These are phyloP conservation scores for Crotalus tigris DNA, from an alignment of 2,113 vertebrate species.

Conservation along the genomic window DNA sequence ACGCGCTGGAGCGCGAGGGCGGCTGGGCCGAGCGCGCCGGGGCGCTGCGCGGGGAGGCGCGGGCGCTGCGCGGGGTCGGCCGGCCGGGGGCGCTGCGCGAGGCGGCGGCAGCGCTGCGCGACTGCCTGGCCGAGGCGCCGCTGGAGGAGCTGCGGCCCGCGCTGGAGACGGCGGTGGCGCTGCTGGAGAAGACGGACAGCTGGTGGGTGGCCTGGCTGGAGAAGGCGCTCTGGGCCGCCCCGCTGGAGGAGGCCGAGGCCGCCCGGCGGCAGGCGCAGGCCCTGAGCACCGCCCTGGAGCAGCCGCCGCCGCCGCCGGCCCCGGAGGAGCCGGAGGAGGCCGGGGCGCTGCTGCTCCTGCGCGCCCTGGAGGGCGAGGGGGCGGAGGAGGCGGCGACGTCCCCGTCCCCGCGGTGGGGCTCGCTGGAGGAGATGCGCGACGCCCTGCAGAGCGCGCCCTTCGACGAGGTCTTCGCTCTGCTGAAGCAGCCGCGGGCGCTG, in stretches of 20 bases:
- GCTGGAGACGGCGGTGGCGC: neutral
- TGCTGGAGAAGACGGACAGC: neutral
- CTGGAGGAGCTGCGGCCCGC: neutral
- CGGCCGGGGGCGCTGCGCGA: neutral
- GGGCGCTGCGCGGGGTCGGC: no score
- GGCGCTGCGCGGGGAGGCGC: no score
- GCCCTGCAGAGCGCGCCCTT: neutral
- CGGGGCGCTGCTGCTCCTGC: neutral
- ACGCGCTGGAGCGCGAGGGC: no score
- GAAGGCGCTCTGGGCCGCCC: neutral
- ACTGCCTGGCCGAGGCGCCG: neutral
- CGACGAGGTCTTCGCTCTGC: neutral
- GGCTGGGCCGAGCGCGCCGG: no score
- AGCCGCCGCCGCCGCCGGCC: no score
- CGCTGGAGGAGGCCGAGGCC: neutral
- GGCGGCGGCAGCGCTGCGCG: neutral
- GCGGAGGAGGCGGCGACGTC: accelerated
- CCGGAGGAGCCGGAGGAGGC: neutral
- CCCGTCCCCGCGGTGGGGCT: neutral
- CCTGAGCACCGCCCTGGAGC: neutral
- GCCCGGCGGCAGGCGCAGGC: neutral
- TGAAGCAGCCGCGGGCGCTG: neutral
- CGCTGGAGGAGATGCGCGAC: neutral
- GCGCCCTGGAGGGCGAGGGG: neutral
- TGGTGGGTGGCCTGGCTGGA: neutral